Base-by-base conservation (phyloP, 1,140 invertebrate species). In the Acromyrmex echinatior region DNA sequence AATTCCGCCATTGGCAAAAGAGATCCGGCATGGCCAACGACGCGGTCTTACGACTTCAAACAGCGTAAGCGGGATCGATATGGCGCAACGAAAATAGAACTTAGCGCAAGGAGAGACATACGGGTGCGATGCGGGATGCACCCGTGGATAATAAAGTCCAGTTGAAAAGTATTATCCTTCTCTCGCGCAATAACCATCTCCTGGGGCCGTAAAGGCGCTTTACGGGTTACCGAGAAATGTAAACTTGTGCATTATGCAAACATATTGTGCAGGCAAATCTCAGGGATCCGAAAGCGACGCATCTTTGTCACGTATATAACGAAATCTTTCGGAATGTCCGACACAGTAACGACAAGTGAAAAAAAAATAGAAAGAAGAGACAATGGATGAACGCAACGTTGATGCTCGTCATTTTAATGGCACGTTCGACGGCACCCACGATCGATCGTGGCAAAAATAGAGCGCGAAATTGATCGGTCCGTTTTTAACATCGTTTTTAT, bases 81-180 rank as follows among this genome's bases (percentile, higher is more conserved):
- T 89, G 73, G n/a, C 28, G 56, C 71, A 82, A 86, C 78, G 51
- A 87, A 90, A 90, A 90, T 90, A 90, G 88, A 90, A 73, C 88
- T 74, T 82, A 78, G 45, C 63, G 73, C 84, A 78, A 76, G 70
- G 45, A 84, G 39, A 86, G 73, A 89, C 60, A 89, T 63, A 76
- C 45, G 3, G 21, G 28, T 51, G 21, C 62, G 25, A 39, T 39
- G 51, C 9, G 4, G 39, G 88, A 62, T 76, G 78, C 28, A 58
- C 21, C 12, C 63, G 39, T 74, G 31, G 39, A 76, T 68, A 56
- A 90, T 76, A 70, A 63, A 89, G 35, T 76, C 56, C 14, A 3
- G 9, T 21, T 49, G 63, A 66, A 66, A 87, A 89, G 39, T 84
- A 49, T 62, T 28, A 12, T 51, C 56, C 31, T 14, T 31, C 31